phyloP scores from a whole-genome alignment of 2,797 vertebrate genomes.

The Coracias cyanogaster region DNA sequence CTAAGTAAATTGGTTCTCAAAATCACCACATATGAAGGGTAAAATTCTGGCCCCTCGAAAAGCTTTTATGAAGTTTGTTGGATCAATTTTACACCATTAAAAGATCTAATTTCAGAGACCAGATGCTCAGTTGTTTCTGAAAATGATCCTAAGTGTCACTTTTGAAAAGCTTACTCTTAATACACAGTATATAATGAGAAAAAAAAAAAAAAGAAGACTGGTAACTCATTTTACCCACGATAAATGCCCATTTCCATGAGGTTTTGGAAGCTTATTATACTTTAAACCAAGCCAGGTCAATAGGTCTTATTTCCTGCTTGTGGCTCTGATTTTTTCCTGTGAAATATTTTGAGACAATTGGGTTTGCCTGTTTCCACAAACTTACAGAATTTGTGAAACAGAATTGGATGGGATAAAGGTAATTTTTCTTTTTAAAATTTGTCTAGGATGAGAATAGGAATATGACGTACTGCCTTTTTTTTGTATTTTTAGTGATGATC shows the following conservation, averaged over 20 bases:
- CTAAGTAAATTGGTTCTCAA: background rate
- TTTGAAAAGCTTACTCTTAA: background rate
- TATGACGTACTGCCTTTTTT: background rate
- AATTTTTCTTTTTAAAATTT: background rate
- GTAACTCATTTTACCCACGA: background rate
- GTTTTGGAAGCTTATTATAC: background rate
- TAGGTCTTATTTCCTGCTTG: background rate
- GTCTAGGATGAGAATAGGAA: background rate
- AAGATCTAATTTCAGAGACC: constrained; percentile 2
- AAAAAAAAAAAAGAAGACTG: background rate
- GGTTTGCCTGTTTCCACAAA: background rate
- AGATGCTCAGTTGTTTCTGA: background rate
- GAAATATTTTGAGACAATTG: background rate
- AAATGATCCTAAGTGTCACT: background rate
- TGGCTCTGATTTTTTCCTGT: background rate
- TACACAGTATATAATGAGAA: background rate
- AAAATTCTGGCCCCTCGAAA: background rate
- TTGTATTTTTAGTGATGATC: background rate
- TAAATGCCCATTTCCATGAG: background rate
- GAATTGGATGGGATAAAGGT: background rate
- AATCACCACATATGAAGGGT: background rate
- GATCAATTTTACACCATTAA: background rate
- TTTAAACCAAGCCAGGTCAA: background rate
- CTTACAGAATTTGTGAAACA: background rate
- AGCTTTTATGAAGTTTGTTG: background rate